phyloP scores from a whole-genome alignment of 2,113 vertebrate genomes.

The Eupsittula cactorum region DNA sequence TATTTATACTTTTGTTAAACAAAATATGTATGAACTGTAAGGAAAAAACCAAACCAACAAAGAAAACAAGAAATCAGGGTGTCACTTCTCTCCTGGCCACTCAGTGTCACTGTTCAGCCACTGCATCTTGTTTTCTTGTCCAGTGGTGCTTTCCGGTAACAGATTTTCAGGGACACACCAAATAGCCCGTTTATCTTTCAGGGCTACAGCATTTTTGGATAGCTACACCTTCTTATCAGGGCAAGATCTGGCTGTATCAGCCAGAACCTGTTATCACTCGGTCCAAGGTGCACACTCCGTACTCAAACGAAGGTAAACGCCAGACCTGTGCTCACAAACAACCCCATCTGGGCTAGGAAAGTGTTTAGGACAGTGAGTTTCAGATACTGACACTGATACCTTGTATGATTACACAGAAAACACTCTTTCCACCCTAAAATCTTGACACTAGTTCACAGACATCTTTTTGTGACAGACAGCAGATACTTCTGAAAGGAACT shows the following conservation, averaged over 20 bases:
- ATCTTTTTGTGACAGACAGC: background rate
- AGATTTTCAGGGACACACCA: background rate
- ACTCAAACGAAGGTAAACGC: background rate
- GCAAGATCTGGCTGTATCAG: background rate
- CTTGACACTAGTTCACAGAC: background rate
- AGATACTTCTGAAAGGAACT: background rate
- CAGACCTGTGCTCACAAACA: background rate
- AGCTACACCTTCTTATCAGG: background rate
- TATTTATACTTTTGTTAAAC: background rate
- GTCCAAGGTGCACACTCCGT: background rate
- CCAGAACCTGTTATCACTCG: background rate
- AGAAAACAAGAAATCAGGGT: background rate
- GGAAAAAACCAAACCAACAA: accelerated
- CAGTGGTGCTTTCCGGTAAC: background rate
- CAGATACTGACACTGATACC: background rate
- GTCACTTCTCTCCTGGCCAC: constrained; percentile 35
- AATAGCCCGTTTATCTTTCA: background rate
- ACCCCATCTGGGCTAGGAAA: background rate
- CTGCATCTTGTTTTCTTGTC: background rate
- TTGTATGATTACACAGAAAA: background rate
- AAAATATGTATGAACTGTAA: background rate
- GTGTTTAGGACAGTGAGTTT: background rate
- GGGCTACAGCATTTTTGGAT: background rate
- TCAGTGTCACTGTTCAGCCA: constrained; percentile 66
- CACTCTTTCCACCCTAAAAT: background rate